Base-by-base conservation (phyloP, 2,888 invertebrate species). In the Adineta ricciae region DNA sequence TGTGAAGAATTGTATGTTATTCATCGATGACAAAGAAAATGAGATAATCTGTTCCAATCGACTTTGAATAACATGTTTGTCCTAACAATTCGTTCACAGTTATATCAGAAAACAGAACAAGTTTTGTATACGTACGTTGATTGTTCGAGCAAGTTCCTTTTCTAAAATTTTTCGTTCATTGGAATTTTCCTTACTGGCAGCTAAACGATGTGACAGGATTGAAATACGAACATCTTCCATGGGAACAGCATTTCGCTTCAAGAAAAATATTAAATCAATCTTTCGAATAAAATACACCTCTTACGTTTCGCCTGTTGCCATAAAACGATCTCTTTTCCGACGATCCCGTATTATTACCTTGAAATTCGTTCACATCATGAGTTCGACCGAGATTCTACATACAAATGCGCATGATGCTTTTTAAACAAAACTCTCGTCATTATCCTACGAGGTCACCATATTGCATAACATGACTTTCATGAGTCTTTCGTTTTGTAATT, bases 401-500 rank as follows among this genome's bases (percentile, higher is more conserved):
- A n/a, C 4, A 64, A 0, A 64, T 2, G 16, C 11, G 9, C 3
- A 64, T 72, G 7, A 9, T 11, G 2, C 3, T 54, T 46, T 27
- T 32, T n/a, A 24, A 38, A 27, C 9, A 64, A 8, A 50, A 56
- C 27, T 36, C 27, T 46, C 14, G 27, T 21, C 46, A 87, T 86
- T 86, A 89, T 54, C 87, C 86, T 86, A 89, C 89, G 88, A 89
- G 49, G 87, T 93, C 92, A 83, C 93, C 93, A 89, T 91, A 93
- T 87, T 92, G 91, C 89, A 90, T 89, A 9, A 93, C 93, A 88
- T 92, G 92, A 85, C 92, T 92, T n/a, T 91, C 91, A 88, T 91
- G 92, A 14, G 93, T 93, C 87, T 91, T 90, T 72, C 89, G 88
- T 87, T 91, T 91, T 19, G 92, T 92, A 86, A 92, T 89, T 86